Evolutionary conservation across 2,113 vertebrate species (phyloP).

Genomic region (Cyprinodon brontotheroides): DNA sequence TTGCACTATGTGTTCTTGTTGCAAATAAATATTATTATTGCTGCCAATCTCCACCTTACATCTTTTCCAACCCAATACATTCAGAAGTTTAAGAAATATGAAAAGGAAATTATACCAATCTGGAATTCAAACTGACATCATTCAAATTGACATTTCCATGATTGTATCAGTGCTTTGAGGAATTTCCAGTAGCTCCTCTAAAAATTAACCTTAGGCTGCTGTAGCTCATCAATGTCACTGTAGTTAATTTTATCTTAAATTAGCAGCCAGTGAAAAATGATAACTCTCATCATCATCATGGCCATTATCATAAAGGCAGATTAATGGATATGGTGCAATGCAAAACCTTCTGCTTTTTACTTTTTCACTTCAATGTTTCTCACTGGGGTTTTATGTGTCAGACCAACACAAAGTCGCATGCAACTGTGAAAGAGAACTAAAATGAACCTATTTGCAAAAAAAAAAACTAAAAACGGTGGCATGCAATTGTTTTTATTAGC

Average conservation of each 20-base stretch:
- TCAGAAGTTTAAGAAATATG: conserved; percentile 24
- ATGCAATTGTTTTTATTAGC: no score
- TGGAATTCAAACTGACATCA: conserved; percentile 45
- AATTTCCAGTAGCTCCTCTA: conserved; percentile 18
- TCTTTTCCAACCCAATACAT: conserved; percentile 29
- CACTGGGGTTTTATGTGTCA: not conserved
- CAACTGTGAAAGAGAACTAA: not conserved
- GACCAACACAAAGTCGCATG: not conserved
- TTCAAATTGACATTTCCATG: conserved; percentile 35
- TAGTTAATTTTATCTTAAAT: conserved; percentile 29
- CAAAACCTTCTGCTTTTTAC: not conserved
- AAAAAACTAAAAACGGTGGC: no score
- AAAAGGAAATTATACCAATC: conserved; percentile 11
- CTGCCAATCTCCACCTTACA: conserved; percentile 32
- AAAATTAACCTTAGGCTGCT: conserved; percentile 18
- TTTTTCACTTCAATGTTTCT: not conserved
- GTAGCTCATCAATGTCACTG: conserved; percentile 12
- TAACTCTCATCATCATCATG: not conserved
- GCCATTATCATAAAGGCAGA: conserved; percentile 18
- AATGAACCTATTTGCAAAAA: not conserved
- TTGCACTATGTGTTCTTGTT: conserved; percentile 38
- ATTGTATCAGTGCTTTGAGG: conserved; percentile 23
- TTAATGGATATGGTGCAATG: not conserved
- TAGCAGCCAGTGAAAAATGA: conserved; percentile 17
- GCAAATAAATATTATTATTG: conserved; percentile 38